Base-by-base conservation (phyloP, 2,888 invertebrate genomes). In the Corbicula japonica region DNA sequence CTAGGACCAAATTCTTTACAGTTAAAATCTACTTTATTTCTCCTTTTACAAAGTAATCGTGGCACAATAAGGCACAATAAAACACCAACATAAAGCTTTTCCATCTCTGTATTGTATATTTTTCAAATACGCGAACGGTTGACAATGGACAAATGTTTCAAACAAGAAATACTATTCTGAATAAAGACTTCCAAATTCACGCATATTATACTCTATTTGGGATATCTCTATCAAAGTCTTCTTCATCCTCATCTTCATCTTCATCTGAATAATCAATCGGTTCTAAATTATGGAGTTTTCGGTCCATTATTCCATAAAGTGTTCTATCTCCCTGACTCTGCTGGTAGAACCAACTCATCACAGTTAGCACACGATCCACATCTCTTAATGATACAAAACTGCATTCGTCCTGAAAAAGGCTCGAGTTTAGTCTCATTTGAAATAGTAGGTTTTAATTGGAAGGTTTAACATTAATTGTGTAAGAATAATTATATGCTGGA, bases 361-460 rank as follows among this genome's bases (percentile, higher is more conserved):
- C 91, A n/a, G 72, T 77, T 32, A 92, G 77, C 2, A 86, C 81
- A 26, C 92, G 73, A 23, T 90, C 89, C 18, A 91, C 91, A 79
- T 92, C 91, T 18, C 91, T 83, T 35, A 92, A 75, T 60, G 92
- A 92, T 6, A 92, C 92, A 75, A 81, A 81, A 44, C 78, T 78
- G 32, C 78, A 78, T 34, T 78, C 78, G 65, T 78, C 69, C 78
- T 78, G 56, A 6, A 71, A 65, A 8, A 69, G 6, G 26, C 6
- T 28, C 12, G 30, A 28, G 56, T 18, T 50, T 50, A 10, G 23
- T 8, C 21, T 12, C 21, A 50, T 12, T 41, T 41, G 15, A 41
- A 12, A 41, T 41, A 41, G 41, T 15, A 41, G n/a, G n/a, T n/a
- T n/a, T n/a, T n/a, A n/a, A n/a, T n/a, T n/a, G n/a, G n/a, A n/a